phyloP scores from a whole-genome alignment of 1,140 invertebrate genomes.

The Prorops nasuta region DNA sequence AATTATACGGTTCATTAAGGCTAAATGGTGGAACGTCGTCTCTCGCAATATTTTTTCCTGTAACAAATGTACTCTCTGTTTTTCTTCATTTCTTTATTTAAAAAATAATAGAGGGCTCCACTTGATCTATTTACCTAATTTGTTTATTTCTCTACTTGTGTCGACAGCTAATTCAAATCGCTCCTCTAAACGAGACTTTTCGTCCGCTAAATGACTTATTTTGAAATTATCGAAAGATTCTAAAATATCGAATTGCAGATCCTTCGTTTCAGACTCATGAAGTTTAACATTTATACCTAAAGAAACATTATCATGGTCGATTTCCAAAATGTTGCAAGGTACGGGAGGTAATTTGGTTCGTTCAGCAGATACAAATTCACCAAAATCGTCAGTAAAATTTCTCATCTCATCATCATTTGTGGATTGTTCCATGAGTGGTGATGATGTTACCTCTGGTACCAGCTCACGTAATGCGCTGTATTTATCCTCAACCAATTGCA shows the following conservation, averaged over 20 bases:
- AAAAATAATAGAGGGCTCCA: too few species aligned
- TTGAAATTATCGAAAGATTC: conserved; percentile 46
- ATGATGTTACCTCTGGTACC: conserved; percentile 32
- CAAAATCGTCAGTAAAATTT: conserved; percentile 57
- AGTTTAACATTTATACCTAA: too few species aligned
- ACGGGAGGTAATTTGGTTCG: conserved; percentile 19
- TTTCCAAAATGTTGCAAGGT: conserved; percentile 21
- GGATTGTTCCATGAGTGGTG: conserved; percentile 19
- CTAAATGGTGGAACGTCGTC: conserved; percentile 51
- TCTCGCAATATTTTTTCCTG: conserved; percentile 44
- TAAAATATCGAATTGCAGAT: conserved; percentile 39
- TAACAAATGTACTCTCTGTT: too few species aligned
- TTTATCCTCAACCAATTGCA: conserved; percentile 52
- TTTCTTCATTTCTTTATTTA: too few species aligned
- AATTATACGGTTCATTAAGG: conserved; percentile 47
- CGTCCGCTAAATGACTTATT: conserved; percentile 31
- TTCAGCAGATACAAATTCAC: conserved; percentile 60
- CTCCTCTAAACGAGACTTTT: conserved; percentile 26
- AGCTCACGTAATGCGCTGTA: conserved; percentile 56
- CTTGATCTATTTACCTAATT: too few species aligned
- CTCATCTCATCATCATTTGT: conserved; percentile 6
- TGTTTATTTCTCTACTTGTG: too few species aligned
- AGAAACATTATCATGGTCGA: conserved; percentile 40
- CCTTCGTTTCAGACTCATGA: too few species aligned
- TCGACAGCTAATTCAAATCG: conserved; percentile 36